Evolutionary conservation across 2,888 invertebrate species (phyloP).

Genomic region (Aproaerema taeniolella): DNA sequence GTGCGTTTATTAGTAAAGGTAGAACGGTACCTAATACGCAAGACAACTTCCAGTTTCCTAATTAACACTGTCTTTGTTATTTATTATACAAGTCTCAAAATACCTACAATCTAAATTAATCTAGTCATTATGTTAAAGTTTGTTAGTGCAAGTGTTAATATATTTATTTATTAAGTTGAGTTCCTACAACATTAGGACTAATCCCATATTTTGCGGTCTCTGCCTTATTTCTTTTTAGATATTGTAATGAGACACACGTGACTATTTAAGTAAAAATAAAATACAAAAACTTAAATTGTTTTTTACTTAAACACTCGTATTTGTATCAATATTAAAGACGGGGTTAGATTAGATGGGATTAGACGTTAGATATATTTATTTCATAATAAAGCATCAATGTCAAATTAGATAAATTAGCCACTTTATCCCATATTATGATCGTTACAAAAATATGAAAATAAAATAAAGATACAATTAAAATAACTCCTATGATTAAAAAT

Average conservation of each 20-base stretch:
- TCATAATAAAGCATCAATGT: no score
- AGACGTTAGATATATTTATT: no score
- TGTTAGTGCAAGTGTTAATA: slow-evolving; percentile 58
- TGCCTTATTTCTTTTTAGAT: slow-evolving; percentile 52
- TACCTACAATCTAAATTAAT: slow-evolving; percentile 50
- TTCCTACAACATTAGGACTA: slow-evolving; percentile 61
- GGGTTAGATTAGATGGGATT: no score
- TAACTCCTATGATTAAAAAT: no score
- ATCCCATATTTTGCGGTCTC: slow-evolving; percentile 52
- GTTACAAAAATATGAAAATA: no score
- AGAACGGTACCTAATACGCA: slow-evolving; percentile 44
- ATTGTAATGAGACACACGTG: slow-evolving; percentile 56
- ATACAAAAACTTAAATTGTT: slow-evolving; percentile 24
- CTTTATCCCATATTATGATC: no score
- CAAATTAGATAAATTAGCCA: no score
- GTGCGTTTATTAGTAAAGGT: slow-evolving; percentile 53
- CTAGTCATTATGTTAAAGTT: slow-evolving; percentile 70
- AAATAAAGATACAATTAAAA: no score
- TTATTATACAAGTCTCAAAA: slow-evolving; percentile 53
- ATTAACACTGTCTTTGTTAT: slow-evolving; percentile 61
- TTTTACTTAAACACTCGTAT: no score
- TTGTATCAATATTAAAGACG: no score
- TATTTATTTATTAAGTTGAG: slow-evolving; percentile 50
- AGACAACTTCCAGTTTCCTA: slow-evolving; percentile 62
- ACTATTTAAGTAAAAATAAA: slow-evolving; percentile 59